Evolutionary conservation across 2,888 invertebrate species (phyloP), one percentile per base, ranked within the genome.

Genomic region (Pollenia amentaria): DNA sequence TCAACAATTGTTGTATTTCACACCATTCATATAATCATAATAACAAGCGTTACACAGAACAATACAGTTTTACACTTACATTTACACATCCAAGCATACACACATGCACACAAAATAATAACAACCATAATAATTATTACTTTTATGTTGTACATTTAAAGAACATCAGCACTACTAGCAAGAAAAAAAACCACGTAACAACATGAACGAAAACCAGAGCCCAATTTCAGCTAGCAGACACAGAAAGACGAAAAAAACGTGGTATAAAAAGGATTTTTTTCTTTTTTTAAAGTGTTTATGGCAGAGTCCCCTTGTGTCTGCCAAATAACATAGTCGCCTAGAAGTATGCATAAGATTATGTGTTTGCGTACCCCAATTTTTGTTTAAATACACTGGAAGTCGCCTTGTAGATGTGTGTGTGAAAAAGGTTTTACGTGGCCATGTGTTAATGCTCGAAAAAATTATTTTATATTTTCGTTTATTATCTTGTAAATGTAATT

Each of bases 111-210:
- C 11, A 9, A 51, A 83, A 73, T 60, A 60, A 73, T 60, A 73
- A 79, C 83, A 84, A 70, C 80, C 70, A 79, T 83, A 88, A 84
- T 88, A 86, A 88, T 88, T 84, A 88, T 85, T 86, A 88, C 82
- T 77, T 88, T 86, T 86, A 86, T 88, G 86, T 85, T 84, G 67
- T 77, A 82, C 84, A 86, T 87, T 86, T 79, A 73, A 77, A 70
- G 81, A 84, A 67, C 75, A 73, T 78, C 77, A 85, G 48, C n/a
- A 14, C 29, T 40, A 29, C 46, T 48, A 67, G 55, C 12, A 60
- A 73, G 42, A 64, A n/a, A 67, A 51, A n/a, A 69, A 57, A 69
- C 53, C 40, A 16, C 12, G 40, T 44, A 38, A 10, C 11, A 72
- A 21, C 55, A 72, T 10, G 21, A 73, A 29, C 46, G 48, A 72